Conservation (phyloP, 2,113 vertebrate genomes). For the Xerus inauris region DNA sequence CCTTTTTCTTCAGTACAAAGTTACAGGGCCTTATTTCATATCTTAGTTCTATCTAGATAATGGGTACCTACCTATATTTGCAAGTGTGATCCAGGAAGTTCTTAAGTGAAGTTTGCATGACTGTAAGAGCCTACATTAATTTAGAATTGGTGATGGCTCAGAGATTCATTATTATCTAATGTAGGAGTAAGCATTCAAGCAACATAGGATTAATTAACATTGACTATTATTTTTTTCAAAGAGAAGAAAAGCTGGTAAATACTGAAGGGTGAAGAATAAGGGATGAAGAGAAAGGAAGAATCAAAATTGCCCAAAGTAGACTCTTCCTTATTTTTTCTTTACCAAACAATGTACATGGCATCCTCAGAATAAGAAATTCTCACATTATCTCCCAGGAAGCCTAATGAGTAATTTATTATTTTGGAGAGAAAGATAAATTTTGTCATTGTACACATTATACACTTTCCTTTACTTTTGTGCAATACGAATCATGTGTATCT, state of each 20-base stretch:
- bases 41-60: background rate
- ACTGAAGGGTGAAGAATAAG: background rate
- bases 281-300: background rate
- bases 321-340: background rate
- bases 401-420: background rate
- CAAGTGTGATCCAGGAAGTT: background rate
- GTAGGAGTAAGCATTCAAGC: background rate
- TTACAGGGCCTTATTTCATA: fast-evolving
- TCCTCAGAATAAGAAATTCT: background rate
- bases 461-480: background rate
- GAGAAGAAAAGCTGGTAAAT: background rate
- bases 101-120: background rate
- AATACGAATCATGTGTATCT: background rate
- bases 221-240: background rate
- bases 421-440: background rate
- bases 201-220: background rate
- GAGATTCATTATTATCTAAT: background rate
- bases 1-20: background rate
- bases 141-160: background rate
- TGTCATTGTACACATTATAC: background rate
- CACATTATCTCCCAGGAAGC: background rate
- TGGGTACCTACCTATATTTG: background rate
- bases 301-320: background rate
- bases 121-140: background rate
- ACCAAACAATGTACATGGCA: background rate